phyloP scores from a whole-genome alignment of 2,113 vertebrate genomes.

The Saimiri boliviensis region DNA sequence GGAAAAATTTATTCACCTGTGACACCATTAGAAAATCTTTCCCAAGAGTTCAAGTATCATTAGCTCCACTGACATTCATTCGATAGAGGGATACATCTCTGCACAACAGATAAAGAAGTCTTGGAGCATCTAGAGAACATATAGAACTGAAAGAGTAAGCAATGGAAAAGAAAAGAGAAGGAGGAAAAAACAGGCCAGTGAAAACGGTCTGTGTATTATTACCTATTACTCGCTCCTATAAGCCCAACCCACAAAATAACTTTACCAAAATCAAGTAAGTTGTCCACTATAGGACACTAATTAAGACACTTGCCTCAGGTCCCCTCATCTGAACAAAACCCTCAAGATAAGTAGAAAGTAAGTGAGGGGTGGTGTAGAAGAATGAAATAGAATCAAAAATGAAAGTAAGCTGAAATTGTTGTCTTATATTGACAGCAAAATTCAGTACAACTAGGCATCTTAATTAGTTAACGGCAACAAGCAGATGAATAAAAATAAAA shows the following conservation, averaged over 20 bases:
- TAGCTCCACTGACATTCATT: neutral
- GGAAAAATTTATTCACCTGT: neutral
- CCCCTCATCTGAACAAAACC: neutral
- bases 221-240: neutral
- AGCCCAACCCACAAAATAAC: neutral
- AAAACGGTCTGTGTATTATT: neutral
- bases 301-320: neutral
- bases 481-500: neutral
- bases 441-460: neutral
- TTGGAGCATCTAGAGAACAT: neutral
- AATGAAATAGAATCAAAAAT: neutral
- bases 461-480: neutral
- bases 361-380: accelerated
- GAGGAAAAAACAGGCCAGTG: neutral
- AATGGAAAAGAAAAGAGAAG: neutral
- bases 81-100: neutral
- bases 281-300: neutral
- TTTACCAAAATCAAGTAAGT: neutral
- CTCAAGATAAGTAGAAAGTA: neutral
- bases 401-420: neutral
- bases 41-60: neutral
- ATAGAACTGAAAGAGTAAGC: neutral
- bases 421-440: neutral
- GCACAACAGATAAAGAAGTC: neutral
- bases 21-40: neutral